Evolutionary conservation across 2,888 invertebrate genomes (phyloP).

Genomic region (Buathra laborator): DNA sequence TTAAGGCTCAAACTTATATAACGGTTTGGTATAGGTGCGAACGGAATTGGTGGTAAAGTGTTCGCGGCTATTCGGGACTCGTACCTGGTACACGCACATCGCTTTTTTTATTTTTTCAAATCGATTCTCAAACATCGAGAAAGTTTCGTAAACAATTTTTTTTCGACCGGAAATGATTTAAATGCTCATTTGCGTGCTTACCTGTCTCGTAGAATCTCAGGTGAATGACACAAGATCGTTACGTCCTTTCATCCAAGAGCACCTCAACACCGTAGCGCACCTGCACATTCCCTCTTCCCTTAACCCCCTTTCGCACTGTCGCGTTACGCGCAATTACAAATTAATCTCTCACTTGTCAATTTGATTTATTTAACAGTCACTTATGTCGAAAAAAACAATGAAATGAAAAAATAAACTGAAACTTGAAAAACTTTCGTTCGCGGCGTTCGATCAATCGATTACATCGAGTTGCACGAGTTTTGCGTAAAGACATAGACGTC

Average conservation of each 20-base stretch:
- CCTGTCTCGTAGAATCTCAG: constrained; percentile 67
- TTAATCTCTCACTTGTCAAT: background rate
- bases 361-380: background rate
- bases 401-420: constrained; percentile 25
- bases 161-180: background rate
- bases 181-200: constrained; percentile 64
- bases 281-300: constrained; percentile 42
- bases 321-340: constrained; percentile 45
- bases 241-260: constrained; percentile 57
- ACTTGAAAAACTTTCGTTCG: constrained; percentile 15
- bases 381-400: background rate
- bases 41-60: background rate
- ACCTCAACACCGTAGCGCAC: constrained; percentile 30
- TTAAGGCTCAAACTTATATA: too few species aligned
- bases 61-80: too few species aligned
- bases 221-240: constrained; percentile 68
- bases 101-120: constrained; percentile 43
- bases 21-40: too few species aligned
- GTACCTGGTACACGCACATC: background rate
- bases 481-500: constrained; percentile 44
- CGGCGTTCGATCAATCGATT: background rate
- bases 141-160: background rate
- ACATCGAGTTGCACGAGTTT: constrained; percentile 2
- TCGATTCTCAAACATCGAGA: constrained; percentile 41
- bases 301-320: constrained; percentile 41